Conservation (phyloP, 1,140 invertebrate genomes). For the Caenorhabditis brenneri region DNA sequence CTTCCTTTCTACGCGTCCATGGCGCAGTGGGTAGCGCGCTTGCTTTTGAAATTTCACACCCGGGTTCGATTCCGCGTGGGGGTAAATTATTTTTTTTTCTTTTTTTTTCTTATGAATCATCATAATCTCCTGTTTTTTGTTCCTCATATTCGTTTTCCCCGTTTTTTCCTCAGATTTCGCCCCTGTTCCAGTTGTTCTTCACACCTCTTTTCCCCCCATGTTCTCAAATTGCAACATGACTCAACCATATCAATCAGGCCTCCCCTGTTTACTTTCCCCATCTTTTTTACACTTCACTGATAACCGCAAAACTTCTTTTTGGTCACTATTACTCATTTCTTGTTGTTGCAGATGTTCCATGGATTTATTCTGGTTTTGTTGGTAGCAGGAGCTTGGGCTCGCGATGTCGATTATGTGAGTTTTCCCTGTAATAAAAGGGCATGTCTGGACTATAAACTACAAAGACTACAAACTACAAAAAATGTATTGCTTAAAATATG, state of each 20-base stretch:
- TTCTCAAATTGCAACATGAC: slow-evolving; percentile 16
- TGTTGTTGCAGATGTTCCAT: background rate
- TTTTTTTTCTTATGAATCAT: too few species aligned
- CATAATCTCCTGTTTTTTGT: background rate
- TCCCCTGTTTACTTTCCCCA: background rate
- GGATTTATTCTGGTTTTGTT: background rate
- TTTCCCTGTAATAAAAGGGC: too few species aligned
- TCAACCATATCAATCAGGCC: background rate
- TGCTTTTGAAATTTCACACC: too few species aligned
- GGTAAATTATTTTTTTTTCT: too few species aligned
- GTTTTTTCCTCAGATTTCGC: background rate
- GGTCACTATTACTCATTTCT: background rate
- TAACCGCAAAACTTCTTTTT: background rate
- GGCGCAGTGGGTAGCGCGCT: too few species aligned
- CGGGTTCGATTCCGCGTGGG: too few species aligned
- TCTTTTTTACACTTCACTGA: background rate
- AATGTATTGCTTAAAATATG: too few species aligned
- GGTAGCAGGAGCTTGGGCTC: too few species aligned
- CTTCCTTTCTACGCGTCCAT: too few species aligned
- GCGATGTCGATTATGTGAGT: too few species aligned
- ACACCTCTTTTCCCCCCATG: background rate
- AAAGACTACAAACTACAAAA: too few species aligned
- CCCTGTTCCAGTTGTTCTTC: background rate
- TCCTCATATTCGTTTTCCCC: background rate
- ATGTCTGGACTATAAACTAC: too few species aligned